A percentile compares a stretch with the other conserved stretches of the same genome.
These are phyloP conservation scores for Sitobion miscanthi DNA, from an alignment of 1,140 invertebrate genomes.

Conservation along the genomic window DNA sequence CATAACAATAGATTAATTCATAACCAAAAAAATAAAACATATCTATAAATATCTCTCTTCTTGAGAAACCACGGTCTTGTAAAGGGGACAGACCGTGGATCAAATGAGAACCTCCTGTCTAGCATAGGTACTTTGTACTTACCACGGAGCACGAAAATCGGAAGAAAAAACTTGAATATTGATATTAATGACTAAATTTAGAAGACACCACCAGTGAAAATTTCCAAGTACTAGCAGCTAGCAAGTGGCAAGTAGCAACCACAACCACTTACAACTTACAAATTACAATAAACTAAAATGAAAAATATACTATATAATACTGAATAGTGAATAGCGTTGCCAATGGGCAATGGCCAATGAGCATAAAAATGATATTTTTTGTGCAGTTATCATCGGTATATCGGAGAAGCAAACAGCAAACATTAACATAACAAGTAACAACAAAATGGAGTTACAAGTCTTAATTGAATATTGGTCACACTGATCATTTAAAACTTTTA, in stretches of 20 bases:
- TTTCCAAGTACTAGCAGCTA: not conserved
- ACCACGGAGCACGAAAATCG: not conserved
- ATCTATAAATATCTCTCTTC: not conserved
- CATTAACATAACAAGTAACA: constrained; percentile 13
- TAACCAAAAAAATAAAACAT: not conserved
- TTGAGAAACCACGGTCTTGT: not conserved
- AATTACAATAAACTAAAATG: not conserved
- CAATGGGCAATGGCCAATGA: not conserved
- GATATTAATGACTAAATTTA: not conserved
- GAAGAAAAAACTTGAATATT: not conserved
- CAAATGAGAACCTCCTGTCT: not conserved
- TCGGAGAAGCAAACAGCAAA: not conserved
- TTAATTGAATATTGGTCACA: not conserved
- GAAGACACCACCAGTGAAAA: not conserved
- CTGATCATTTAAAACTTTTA: not conserved
- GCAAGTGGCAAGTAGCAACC: not conserved
- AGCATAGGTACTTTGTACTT: not conserved
- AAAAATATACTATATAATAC: not conserved
- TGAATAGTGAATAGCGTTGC: not conserved
- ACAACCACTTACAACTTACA: not conserved
- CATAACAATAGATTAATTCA: not conserved
- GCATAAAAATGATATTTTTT: not conserved
- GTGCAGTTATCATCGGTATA: constrained; percentile 17
- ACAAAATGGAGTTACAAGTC: not conserved
- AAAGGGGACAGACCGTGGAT: too few relatives aligned